Base-by-base conservation (phyloP, 2,113 vertebrate genomes). In the Emydura subglobosa region DNA sequence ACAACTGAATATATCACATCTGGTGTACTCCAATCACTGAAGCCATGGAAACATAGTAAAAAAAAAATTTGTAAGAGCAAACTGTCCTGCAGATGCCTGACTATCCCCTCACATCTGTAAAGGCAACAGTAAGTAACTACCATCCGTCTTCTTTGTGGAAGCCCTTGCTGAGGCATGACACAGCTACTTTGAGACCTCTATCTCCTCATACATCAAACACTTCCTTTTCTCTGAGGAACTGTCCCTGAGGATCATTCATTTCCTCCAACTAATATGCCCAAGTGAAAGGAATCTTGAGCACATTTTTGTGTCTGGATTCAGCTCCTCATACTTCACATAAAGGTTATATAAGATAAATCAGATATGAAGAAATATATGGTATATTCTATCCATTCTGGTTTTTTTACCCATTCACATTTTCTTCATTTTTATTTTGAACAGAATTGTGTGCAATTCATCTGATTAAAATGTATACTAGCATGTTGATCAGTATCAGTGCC, bases 201-300 rank as follows among this genome's bases (percentile, higher is more conserved):
- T 78, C 57, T 95, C 95, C 96, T 97, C 94, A 95, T 95, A 92
- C 95, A 97, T 96, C 94, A 93, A 87, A 92, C 61, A 42, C 91
- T 97, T 97, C 96, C 96, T 96, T 96, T 93, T 93, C 92, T 95
- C 94, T 61, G 92, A 89, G 79, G 90, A 83, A 89, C 87, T 95
- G 83, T 97, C 83, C 94, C 74, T 1, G 82, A 93, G 95, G 93
- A 93, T 94, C 83, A 87, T 88, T 91, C 92, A 90, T 97, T 98
- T 98, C 95, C 94, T 95, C 93, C 93, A 86, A 88, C 59, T 93
- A 96, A 94, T 95, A 91, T 95, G 78, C 82, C 50, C 93, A 91
- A 93, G 91, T 50, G 39, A 96, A 93, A 86, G 91, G 96, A 95
- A 96, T 97, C 92, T 93, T 87, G 96, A 94, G 88, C 92, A 97